Evolutionary conservation across 2,888 invertebrate species (phyloP).

Genomic region (Diplazon laetatorius): DNA sequence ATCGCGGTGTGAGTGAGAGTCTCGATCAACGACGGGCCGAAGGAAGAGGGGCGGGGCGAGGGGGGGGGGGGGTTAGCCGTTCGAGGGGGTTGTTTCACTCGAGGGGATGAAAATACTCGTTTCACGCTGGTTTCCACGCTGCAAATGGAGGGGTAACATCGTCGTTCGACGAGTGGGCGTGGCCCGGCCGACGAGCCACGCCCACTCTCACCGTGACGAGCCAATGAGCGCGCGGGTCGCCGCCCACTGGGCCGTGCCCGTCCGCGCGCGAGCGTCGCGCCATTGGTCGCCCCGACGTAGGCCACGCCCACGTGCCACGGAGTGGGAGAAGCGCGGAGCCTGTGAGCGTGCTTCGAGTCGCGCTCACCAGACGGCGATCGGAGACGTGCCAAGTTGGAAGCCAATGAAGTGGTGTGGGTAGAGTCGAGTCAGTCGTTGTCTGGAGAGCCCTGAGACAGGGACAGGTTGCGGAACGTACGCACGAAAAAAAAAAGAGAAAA

Average conservation of each 20-base stretch:
- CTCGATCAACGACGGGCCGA: too few species aligned
- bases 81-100: conserved; percentile 1
- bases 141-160: conserved; percentile 67
- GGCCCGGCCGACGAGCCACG: conserved; percentile 52
- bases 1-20: conserved; percentile 29
- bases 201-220: conserved; percentile 76
- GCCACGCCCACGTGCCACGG: conserved; percentile 80
- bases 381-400: conserved; percentile 79
- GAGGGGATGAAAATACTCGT: conserved; percentile 69
- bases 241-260: conserved; percentile 63
- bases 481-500: too few species aligned
- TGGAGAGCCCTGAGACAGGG: conserved; percentile 81
- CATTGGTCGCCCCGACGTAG: conserved; percentile 80
- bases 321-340: conserved; percentile 81
- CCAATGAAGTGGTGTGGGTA: conserved; percentile 82
- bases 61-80: conserved; percentile 49
- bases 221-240: conserved; percentile 79
- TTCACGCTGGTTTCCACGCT: conserved; percentile 72
- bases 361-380: conserved; percentile 83
- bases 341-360: conserved; percentile 84
- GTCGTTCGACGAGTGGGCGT: conserved; percentile 76
- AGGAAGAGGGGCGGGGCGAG: conserved; percentile 32
- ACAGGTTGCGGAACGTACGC: conserved; percentile 79
- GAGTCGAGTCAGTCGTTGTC: conserved; percentile 81
- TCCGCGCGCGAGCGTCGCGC: conserved; percentile 13